Evolutionary conservation across 2,113 vertebrate species (phyloP), one percentile per base, ranked within the genome.

Genomic region (Maccullochella peelii): DNA sequence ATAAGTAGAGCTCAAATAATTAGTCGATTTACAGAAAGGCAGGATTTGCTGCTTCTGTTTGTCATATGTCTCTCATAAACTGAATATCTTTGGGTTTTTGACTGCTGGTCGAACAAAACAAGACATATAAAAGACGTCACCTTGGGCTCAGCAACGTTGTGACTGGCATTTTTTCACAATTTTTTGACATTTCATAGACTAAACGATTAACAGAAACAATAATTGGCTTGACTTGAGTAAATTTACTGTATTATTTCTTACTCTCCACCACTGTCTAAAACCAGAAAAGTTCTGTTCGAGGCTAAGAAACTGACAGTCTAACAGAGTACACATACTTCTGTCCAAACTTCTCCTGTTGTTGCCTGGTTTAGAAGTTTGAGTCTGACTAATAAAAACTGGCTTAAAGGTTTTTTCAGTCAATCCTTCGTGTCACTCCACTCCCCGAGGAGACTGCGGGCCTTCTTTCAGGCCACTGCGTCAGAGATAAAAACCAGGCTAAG

Each of bases 311-410:
- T 57, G n/a, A 7, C 1, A 5, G 7, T 38, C 6, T 38, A 38
- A 38, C 40, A 10, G 40, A 9, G 6, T 44, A 49, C 2, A 47
- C 25, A 69, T 20, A 49, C 14, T 18, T 79, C 21, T 1, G 21
- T 40, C 20, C 20, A 2, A 2, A 12, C 7, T 18, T 52, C 11
- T 11, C 33, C 18, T 66, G 23, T 14, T 9, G 23, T 30, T 23
- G 10, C 23, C 55, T 40, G 16, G 3, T n/a, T 65, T 20, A 3
- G 14, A 50, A 50, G 59, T 63, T 21, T 54, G n/a, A 73, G 11
- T 55, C n/a, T 36, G 36, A 80, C 36, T 33, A 6, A 63, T 55
- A 55, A 66, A 80, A 73, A 73, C 18, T 30, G 67, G 21, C 44
- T 30, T 27, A 70, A 62, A 40, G 36, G n/a, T 25, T 14, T 71